Base-by-base conservation (phyloP, 2,888 invertebrate species). In the Macroteleia sp. region DNA sequence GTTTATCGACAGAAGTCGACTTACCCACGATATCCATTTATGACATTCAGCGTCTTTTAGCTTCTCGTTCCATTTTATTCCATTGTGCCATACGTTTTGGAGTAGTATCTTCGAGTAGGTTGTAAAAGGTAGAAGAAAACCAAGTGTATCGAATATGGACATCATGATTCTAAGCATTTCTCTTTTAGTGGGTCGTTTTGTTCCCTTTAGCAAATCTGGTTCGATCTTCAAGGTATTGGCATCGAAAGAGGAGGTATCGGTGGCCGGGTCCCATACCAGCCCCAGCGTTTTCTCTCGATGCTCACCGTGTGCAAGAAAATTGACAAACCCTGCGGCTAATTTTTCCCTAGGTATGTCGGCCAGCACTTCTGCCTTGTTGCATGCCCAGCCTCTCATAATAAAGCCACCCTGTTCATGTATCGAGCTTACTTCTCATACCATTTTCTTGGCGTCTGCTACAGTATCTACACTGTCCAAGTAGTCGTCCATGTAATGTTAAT, bases 91-190 rank as follows among this genome's bases (percentile, higher is more conserved):
- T 2, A 32, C 32, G 2, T 32, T 10, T 10, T 32, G 32, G 6
- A 32, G 10, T 10, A 32, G 32, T 10, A 32, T 32, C n/a, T 32
- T 32, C 6, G 6, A 8, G 2, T 10, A 8, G 2, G 32, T 32
- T 5, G n/a, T 10, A 10, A 32, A 32, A 32, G 32, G 32, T 4
- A 10, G 4, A 10, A 32, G 6, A 32, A 32, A 32, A 2, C 32
- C 32, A 2, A 32, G 10, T 8, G 32, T 87, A 28, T 89, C 87
- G 48, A 82, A 88, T 0, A 86, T 41, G 3, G 81, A 85, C 86
- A 81, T 84, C 8, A 81, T 78, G 0, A 71, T 46, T 10, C 75
- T 71, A 12, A 83, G 56, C 30, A 77, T 36, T 28, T 80, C 57
- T 3, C 77, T 42, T 17, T 78, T 82, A 1, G 77, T 82, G 2